Percentiles rank a stretch among this genome's conserved stretches.
Evolutionary conservation across 1,140 invertebrate genomes (phyloP).

Genomic region (Anagrus nilaparvatae): DNA sequence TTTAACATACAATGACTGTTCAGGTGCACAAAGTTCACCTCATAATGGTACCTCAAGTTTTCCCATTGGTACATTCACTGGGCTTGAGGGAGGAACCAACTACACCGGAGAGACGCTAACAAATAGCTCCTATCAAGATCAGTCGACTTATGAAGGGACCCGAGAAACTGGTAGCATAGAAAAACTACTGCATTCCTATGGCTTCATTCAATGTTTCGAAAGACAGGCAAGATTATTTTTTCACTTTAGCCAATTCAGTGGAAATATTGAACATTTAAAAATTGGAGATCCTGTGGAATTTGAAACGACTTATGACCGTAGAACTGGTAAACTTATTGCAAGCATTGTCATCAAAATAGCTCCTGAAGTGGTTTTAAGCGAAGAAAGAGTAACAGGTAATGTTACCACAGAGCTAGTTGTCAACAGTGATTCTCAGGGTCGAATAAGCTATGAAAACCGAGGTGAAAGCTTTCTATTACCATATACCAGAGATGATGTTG

Average conservation of each 20-base stretch:
- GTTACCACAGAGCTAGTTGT: constrained; percentile 84
- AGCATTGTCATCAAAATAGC: constrained; percentile 92
- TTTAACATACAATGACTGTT: constrained; percentile 26
- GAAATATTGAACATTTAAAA: constrained; percentile 92
- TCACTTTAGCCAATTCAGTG: constrained; percentile 96
- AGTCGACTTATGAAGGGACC: constrained; percentile 60
- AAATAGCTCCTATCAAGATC: constrained; percentile 47
- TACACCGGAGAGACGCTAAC: constrained; percentile 35
- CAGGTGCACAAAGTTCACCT: constrained; percentile 32
- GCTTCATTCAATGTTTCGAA: constrained; percentile 97
- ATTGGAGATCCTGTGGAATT: constrained; percentile 98
- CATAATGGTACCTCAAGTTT: constrained; percentile 42
- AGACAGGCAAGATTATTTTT: constrained; percentile 93
- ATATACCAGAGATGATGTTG: constrained; percentile 92
- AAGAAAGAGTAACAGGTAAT: constrained; percentile 87
- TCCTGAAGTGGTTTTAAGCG: constrained; percentile 85
- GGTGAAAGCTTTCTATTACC: constrained; percentile 98
- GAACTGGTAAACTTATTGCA: constrained; percentile 95
- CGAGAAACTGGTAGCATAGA: constrained; percentile 95
- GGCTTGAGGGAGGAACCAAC: constrained; percentile 28
- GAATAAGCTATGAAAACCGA: constrained; percentile 94
- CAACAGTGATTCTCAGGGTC: constrained; percentile 73
- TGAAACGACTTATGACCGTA: constrained; percentile 94
- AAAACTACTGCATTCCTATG: constrained; percentile 95
- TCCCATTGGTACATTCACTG: constrained; percentile 46